These are phyloP conservation scores for Mimumesa dahlbomi DNA, from an alignment of 2,888 invertebrate species.

Conservation along the genomic window DNA sequence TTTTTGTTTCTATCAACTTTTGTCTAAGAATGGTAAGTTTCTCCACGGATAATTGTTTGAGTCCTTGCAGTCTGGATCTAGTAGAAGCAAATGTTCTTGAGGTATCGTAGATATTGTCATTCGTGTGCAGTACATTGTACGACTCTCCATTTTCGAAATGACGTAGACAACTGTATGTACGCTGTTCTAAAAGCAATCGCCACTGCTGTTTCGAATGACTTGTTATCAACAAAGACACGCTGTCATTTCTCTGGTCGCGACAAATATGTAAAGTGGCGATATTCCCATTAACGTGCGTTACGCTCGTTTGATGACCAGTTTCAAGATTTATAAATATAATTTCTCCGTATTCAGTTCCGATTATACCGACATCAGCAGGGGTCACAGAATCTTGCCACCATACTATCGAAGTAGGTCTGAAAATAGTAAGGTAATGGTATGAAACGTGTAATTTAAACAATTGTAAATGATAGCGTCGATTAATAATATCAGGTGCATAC, in stretches of 20 bases:
- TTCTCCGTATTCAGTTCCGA: constrained; percentile 82
- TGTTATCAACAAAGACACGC: constrained; percentile 85
- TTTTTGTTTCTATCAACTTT: constrained; percentile 83
- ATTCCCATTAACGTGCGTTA: constrained; percentile 84
- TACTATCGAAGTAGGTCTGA: constrained; percentile 75
- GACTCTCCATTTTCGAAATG: constrained; percentile 55
- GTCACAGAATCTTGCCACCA: constrained; percentile 78
- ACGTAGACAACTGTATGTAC: constrained; percentile 83
- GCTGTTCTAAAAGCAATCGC: constrained; percentile 90
- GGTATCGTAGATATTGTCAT: constrained; percentile 62
- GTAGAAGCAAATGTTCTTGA: constrained; percentile 74
- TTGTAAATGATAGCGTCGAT: neutral
- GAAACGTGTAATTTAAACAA: no score
- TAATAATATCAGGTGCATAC: constrained; percentile 49
- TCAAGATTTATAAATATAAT: constrained; percentile 87
- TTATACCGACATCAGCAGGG: constrained; percentile 76
- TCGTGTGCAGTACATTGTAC: constrained; percentile 17
- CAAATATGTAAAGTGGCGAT: constrained; percentile 86
- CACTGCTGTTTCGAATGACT: constrained; percentile 89
- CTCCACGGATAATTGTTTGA: constrained; percentile 87
- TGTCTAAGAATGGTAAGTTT: constrained; percentile 85
- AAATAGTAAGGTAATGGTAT: constrained; percentile 5
- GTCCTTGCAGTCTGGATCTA: constrained; percentile 83
- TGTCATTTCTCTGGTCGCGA: constrained; percentile 86
- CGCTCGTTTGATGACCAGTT: constrained; percentile 83